Evolutionary conservation across 2,888 invertebrate genomes (phyloP).

Genomic region (Sericinus montela): DNA sequence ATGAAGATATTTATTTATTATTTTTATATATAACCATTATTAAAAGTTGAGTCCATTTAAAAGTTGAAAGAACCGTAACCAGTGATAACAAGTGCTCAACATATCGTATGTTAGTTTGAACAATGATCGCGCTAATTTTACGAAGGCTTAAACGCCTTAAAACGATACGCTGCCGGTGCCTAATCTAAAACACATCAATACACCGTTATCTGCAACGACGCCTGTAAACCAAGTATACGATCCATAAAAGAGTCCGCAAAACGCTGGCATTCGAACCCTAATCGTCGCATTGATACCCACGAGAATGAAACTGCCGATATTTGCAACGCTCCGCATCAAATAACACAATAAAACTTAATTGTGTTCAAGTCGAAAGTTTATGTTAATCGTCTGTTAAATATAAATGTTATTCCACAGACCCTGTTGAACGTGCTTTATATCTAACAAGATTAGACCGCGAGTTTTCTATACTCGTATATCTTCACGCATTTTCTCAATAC

Average conservation of each 20-base stretch:
- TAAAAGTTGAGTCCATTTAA: no score
- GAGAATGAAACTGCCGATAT: conserved; percentile 55
- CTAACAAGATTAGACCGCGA: no score
- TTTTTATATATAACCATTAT: no score
- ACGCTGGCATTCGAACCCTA: conserved; percentile 47
- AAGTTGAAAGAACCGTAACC: no score
- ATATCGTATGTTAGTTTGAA: no score
- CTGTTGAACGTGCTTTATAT: no score
- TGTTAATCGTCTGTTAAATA: conserved; percentile 58
- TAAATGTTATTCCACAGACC: conserved; percentile 22
- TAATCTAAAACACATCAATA: conserved; percentile 65
- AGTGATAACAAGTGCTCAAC: no score
- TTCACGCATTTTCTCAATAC: no score
- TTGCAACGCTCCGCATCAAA: conserved; percentile 54
- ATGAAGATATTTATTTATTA: no score
- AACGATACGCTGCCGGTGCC: conserved; percentile 36
- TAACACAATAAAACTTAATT: conserved; percentile 58
- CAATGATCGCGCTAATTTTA: conserved; percentile 46
- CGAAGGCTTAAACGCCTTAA: conserved; percentile 36
- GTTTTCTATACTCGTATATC: no score
- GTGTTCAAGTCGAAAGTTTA: conserved; percentile 50
- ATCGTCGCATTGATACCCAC: conserved; percentile 45
- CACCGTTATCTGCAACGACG: conserved; percentile 60
- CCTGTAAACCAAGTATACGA: conserved; percentile 62
- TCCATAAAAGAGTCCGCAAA: conserved; percentile 63